Evolutionary conservation across 2,797 vertebrate species (phyloP).

Genomic region (Poecilia gillii): DNA sequence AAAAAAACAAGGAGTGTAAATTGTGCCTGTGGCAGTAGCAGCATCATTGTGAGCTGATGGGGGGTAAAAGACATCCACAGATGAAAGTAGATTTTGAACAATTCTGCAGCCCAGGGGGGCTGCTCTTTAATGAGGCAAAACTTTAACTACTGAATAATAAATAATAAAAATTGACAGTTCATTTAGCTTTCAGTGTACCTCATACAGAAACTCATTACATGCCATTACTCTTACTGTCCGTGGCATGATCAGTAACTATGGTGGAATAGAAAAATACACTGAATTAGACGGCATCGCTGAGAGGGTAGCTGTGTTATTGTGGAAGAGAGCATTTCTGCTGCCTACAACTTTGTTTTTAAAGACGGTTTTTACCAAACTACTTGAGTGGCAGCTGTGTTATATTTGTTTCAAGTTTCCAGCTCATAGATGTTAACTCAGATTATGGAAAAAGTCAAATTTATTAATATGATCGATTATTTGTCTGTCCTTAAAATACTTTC

Average conservation of each 20-base stretch:
- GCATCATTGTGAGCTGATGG: slow-evolving; percentile 88
- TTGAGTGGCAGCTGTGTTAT: neutral
- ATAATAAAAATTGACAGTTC: slow-evolving; percentile 99
- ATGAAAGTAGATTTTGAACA: slow-evolving; percentile 98
- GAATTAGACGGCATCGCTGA: slow-evolving; percentile 33
- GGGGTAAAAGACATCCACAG: slow-evolving; percentile 93
- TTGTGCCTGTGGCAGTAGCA: slow-evolving; percentile 88
- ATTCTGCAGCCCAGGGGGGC: slow-evolving; percentile 93
- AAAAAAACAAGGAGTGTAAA: slow-evolving; percentile 79
- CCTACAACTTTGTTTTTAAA: slow-evolving; percentile 7
- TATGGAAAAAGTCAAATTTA: neutral
- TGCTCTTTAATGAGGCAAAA: slow-evolving; percentile 99
- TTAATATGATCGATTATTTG: neutral
- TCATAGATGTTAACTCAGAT: neutral
- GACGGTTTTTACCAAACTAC: slow-evolving; percentile 14
- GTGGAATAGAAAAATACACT: slow-evolving; percentile 63
- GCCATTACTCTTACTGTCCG: slow-evolving; percentile 95
- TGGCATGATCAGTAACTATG: slow-evolving; percentile 93
- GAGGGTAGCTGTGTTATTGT: slow-evolving; percentile 18
- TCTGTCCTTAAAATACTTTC: neutral
- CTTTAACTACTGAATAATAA: slow-evolving; percentile 99
- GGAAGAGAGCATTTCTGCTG: slow-evolving; percentile 2
- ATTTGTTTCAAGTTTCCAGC: neutral
- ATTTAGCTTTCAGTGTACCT: slow-evolving; percentile 98
- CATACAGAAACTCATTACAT: slow-evolving; percentile 97